Evolutionary conservation across 2,797 vertebrate species (phyloP).

Genomic region (Limnodromus scolopaceus): DNA sequence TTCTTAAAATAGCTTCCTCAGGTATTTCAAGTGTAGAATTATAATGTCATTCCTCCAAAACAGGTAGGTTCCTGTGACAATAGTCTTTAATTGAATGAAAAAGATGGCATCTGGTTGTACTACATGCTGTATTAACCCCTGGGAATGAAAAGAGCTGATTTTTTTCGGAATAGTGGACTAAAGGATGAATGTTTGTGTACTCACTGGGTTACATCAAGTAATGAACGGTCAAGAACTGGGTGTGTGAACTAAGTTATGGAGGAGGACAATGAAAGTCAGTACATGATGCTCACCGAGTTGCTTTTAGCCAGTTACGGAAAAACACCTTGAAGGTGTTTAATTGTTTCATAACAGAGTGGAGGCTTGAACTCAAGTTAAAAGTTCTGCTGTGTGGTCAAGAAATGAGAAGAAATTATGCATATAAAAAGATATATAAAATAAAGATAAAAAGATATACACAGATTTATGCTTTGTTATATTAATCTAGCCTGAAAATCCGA

Average conservation of each 20-base stretch:
- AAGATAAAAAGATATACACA: not conserved
- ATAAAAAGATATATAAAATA: not conserved
- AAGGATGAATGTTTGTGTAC: not conserved
- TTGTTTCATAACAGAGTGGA: not conserved
- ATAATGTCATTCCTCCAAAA: not conserved
- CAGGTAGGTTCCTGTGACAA: not conserved
- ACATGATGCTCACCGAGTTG: not conserved
- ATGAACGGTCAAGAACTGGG: not conserved
- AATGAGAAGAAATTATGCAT: not conserved
- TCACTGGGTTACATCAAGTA: not conserved
- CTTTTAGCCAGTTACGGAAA: not conserved
- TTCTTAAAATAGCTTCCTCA: not conserved
- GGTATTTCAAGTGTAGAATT: not conserved
- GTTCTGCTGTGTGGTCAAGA: not conserved
- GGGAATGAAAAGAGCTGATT: not conserved
- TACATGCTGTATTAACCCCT: not conserved
- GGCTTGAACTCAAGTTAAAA: not conserved
- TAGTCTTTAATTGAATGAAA: not conserved
- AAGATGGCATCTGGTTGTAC: not conserved
- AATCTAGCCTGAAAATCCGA: not conserved
- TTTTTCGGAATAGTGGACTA: not conserved
- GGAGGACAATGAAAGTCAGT: not conserved
- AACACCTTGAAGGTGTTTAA: not conserved
- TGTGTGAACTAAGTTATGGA: not conserved
- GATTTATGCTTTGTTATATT: not conserved